Evolutionary conservation across 1,140 invertebrate genomes (phyloP), one percentile per base, ranked within the genome.

Genomic region (Procambarus virginalis): DNA sequence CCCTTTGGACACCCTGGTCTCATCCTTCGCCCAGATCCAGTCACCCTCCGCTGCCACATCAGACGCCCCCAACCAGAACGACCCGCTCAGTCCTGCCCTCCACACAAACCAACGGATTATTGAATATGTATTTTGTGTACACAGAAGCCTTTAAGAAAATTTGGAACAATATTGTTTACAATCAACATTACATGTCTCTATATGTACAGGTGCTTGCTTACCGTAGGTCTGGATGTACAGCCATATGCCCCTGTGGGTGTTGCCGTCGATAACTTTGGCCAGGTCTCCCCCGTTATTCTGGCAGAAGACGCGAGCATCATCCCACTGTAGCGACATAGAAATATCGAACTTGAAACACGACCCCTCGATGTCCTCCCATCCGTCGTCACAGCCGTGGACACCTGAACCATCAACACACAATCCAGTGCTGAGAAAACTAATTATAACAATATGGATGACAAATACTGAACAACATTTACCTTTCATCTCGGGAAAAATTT

Each of bases 1-100:
- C 8, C 64, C 83, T 5, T 51, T 75, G 14, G 17, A 10, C 6
- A 84, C 68, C 46, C 83, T 84, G 17, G 34, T 70, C 12, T 75
- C n/a, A 17, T 84, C 83, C 20, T 14, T 14, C 10, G 51, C 48
- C 83, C 83, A 84, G 68, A 75, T 0, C 83, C 83, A 84, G 83
- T 84, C 83, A n/a, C 70, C 83, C 17, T 84, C 83, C 2, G 17
- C 46, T 2, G 46, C 2, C 20, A 3, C 6, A n/a, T 84, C 83
- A 0, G 83, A 75, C 2, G 64, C 83, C 3, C 83, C 83, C 14
- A 84, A 46, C 83, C 83, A 84, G 83, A 75, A 84, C 8, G 83
- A 84, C 2, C 70, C 83, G 49, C 6, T 17, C n/a, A 84, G 70
- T 2, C 83, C 83, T 84, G 70, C 20, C 12, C 17, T 2, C 46